Base-by-base conservation (phyloP, 2,888 invertebrate species). In the Rhamnusium bicolor region DNA sequence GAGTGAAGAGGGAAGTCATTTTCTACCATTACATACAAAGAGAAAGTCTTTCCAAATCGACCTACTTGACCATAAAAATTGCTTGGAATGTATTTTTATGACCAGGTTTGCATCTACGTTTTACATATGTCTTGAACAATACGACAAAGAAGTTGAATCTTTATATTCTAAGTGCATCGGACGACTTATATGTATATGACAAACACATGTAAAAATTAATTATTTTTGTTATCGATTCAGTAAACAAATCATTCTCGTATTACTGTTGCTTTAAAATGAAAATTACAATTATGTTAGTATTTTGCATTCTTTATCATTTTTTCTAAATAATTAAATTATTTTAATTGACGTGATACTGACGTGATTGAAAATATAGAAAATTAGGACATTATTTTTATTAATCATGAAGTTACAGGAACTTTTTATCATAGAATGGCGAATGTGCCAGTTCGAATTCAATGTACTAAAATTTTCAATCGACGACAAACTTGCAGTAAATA, bases 21-120 rank as follows among this genome's bases (percentile, higher is more conserved):
- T 77, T 78, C 75, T 77, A 76, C 72, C 69, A 76, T 69, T 76
- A 76, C 75, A 75, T 75, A 74, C 72, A 71, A 77, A 80, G 85
- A 85, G 85, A 85, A 85, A 85, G 85, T 85, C 82, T 82, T 83
- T 82, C 81, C 78, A 77, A 77, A 66, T 56, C 75, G 84, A 84
- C 84, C 84, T 76, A 84, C 80, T 83, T 84, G 80, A 78, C 82
- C 81, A 80, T 79, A 75, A 79, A 79, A 78, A 81, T 69, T 32
- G 62, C 61, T 40, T 46, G 69, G 69, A 69, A 69, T 69, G 69
- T 32, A 32, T 47, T 46, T 68, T 29, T 29, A 58, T 27, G n/a
- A 27, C 27, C n/a, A 40, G 5, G 40, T 56, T 56, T 1, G 54
- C 54, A 16, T 56, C 40, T 40, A 40, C 40, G 54, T n/a, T 24